phyloP scores from a whole-genome alignment of 1,140 invertebrate species.

The Lordiphosa stackelbergi region DNA sequence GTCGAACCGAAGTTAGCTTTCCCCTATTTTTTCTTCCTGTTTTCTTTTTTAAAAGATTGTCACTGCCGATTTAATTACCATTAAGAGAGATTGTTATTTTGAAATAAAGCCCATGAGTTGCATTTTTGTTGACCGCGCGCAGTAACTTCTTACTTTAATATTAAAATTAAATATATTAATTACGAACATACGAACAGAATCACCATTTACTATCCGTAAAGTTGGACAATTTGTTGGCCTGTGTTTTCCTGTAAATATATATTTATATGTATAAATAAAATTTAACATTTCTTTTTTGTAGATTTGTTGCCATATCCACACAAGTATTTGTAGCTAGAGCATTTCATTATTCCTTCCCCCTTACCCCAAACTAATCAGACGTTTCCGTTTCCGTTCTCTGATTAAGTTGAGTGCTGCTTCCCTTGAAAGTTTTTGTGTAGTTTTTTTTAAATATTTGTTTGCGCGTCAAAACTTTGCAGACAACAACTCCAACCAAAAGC shows the following conservation, averaged over 20 bases:
- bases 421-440: constrained; percentile 44
- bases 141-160: no score
- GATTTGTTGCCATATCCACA: neutral
- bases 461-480: constrained; percentile 57
- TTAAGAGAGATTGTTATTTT: no score
- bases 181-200: no score
- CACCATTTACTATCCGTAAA: no score
- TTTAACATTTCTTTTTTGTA: constrained; percentile 4
- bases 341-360: neutral
- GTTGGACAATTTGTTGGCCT: neutral
- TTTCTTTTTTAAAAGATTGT: no score
- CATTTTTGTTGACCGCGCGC: no score
- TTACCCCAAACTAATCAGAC: constrained; percentile 27
- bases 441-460: constrained; percentile 55
- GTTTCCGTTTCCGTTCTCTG: constrained; percentile 57
- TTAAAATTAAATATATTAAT: no score
- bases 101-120: no score
- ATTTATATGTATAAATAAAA: constrained; percentile 11
- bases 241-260: constrained; percentile 22
- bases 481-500: constrained; percentile 22
- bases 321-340: constrained; percentile 7
- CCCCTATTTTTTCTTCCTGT: no score
- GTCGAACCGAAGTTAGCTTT: no score
- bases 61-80: no score
- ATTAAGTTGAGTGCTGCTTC: constrained; percentile 64